phyloP scores from a whole-genome alignment of 2,113 vertebrate species.

The Mystacornis crossleyi region DNA sequence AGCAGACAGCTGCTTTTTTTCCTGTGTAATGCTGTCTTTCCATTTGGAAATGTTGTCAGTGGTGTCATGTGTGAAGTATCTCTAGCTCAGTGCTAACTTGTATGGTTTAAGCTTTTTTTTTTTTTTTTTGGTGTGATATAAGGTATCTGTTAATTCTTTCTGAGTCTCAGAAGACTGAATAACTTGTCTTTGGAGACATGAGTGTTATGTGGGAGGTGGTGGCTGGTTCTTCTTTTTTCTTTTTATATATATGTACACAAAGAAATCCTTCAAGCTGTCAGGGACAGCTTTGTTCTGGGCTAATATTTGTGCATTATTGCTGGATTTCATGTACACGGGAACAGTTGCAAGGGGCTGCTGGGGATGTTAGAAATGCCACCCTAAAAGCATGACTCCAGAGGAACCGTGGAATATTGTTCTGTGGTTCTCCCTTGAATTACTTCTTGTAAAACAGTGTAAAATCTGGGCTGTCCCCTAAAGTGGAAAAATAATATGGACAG shows the following conservation, averaged over 20 bases:
- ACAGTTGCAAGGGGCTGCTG: not conserved
- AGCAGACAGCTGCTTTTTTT: not conserved
- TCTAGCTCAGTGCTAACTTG: not conserved
- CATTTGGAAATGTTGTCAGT: not conserved
- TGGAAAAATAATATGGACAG: not conserved
- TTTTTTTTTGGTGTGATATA: not conserved
- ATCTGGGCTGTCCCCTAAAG: fast-evolving
- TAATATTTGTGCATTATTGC: not conserved
- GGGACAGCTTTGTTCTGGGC: not conserved
- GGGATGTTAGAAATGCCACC: not conserved
- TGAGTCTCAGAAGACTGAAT: not conserved
- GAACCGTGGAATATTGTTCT: not conserved
- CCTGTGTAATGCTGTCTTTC: not conserved
- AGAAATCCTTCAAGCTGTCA: not conserved
- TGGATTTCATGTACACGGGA: fast-evolving
- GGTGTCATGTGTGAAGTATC: not conserved
- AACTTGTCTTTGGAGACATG: not conserved
- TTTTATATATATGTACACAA: not conserved
- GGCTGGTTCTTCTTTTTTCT: not conserved
- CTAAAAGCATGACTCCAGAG: not conserved
- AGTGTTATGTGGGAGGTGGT: not conserved
- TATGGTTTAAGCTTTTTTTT: too few relatives aligned
- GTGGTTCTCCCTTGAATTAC: not conserved
- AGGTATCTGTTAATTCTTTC: not conserved
- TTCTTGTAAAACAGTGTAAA: not conserved